Evolutionary conservation across 2,888 invertebrate species (phyloP).

Genomic region (Philhelius pedissequus): DNA sequence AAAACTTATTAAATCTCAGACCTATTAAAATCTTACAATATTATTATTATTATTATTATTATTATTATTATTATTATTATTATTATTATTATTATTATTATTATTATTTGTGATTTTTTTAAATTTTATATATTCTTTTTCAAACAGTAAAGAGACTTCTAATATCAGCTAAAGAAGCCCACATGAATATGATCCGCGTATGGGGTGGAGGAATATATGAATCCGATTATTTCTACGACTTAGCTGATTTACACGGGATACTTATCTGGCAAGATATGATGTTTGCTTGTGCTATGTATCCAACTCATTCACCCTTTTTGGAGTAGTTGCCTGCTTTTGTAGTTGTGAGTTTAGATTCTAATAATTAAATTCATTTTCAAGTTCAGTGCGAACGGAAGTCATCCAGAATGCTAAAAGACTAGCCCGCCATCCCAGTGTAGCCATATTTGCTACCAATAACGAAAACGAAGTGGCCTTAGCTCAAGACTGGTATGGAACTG

Average conservation of each 20-base stretch:
- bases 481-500: conserved; percentile 87
- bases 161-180: conserved; percentile 84
- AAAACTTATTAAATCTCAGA: too few species aligned
- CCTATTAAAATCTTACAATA: too few species aligned
- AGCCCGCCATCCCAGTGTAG: conserved; percentile 91
- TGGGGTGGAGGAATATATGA: conserved; percentile 99
- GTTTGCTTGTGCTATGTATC: conserved; percentile 98
- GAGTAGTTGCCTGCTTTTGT: conserved; percentile 74
- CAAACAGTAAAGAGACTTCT: conserved; percentile 82
- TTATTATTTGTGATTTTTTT: not conserved
- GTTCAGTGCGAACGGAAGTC: conserved; percentile 87
- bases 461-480: conserved; percentile 95
- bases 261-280: conserved; percentile 99
- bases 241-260: conserved; percentile 93
- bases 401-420: conserved; percentile 89
- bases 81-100: too few species aligned
- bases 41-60: too few species aligned
- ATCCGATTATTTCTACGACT: conserved; percentile 91
- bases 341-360: not conserved
- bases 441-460: conserved; percentile 97
- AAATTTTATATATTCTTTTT: not conserved
- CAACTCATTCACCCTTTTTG: conserved; percentile 86
- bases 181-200: conserved; percentile 96
- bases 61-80: too few species aligned
- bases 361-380: conserved; percentile 70